A percentile compares a stretch with the other conserved stretches of the same genome.
phyloP scores from a whole-genome alignment of 2,113 vertebrate species.

The Euleptes europaea region DNA sequence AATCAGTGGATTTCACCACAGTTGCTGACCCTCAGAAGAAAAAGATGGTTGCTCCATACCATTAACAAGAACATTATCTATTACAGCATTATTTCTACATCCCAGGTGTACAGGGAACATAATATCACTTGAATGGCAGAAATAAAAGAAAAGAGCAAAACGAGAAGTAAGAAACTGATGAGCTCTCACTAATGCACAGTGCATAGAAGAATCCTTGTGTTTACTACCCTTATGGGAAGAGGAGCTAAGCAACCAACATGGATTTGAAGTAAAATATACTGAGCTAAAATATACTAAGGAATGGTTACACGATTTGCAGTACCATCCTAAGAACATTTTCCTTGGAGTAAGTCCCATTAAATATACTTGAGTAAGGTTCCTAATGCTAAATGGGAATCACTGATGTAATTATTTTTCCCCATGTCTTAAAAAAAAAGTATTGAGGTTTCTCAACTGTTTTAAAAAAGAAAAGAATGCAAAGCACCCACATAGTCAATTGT shows the following conservation, averaged over 20 bases:
- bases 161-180: not conserved
- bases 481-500: not conserved
- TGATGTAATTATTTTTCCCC: not conserved
- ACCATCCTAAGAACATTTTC: too few species aligned
- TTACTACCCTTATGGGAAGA: not conserved
- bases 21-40: not conserved
- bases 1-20: not conserved
- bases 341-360: too few species aligned
- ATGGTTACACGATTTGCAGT: not conserved
- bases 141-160: not conserved
- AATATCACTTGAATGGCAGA: not conserved
- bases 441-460: not conserved
- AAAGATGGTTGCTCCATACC: not conserved
- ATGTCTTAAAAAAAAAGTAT: not conserved
- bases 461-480: not conserved
- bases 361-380: not conserved
- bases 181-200: not conserved
- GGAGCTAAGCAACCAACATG: not conserved
- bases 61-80: not conserved
- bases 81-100: not conserved
- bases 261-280: not conserved
- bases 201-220: not conserved
- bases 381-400: not conserved
- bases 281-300: not conserved
- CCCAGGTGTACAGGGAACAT: not conserved